These are phyloP conservation scores for Tympanoctomys barrerae DNA, from an alignment of 2,797 vertebrate species.

Conservation along the genomic window DNA sequence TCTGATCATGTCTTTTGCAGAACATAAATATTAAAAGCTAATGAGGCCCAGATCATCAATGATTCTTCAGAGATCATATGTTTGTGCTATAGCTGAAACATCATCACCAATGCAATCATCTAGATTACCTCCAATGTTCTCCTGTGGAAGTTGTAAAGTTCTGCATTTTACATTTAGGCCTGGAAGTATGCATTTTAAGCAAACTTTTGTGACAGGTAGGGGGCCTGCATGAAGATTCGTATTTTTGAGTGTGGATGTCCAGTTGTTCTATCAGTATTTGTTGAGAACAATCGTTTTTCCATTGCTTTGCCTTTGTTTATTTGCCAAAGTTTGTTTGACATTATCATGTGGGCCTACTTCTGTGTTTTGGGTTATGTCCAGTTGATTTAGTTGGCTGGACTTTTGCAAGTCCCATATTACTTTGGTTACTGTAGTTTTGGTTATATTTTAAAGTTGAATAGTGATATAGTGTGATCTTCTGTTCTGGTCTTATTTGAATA, in stretches of 20 bases:
- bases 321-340: neutral
- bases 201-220: neutral
- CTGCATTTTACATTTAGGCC: neutral
- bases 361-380: too few relatives aligned
- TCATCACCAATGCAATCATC: neutral
- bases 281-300: neutral
- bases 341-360: too few relatives aligned
- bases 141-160: neutral
- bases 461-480: neutral
- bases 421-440: neutral
- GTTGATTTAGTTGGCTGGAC: neutral
- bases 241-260: neutral
- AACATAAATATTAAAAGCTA: neutral
- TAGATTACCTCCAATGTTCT: neutral
- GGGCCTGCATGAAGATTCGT: neutral
- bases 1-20: neutral
- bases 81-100: neutral
- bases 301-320: neutral
- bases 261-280: neutral
- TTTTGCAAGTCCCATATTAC: neutral
- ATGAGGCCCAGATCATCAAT: neutral
- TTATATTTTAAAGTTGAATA: neutral
- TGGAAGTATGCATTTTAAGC: neutral
- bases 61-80: neutral
- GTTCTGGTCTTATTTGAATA: neutral